Conservation (phyloP, 1,140 invertebrate species). For the Drosophila willistoni region DNA sequence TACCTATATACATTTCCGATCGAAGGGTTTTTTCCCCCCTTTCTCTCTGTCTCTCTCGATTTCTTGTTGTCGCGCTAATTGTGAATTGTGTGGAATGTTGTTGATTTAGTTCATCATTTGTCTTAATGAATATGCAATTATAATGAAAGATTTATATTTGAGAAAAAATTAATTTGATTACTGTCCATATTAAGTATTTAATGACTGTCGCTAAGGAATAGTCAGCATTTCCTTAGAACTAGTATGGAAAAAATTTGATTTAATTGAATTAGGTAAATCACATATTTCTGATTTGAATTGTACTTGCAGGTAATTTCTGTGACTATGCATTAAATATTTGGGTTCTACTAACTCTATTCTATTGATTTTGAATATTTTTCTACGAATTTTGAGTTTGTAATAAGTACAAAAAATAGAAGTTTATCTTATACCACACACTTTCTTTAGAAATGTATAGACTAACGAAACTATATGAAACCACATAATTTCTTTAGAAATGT, state of each 20-base stretch:
- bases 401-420: no score
- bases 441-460: no score
- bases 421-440: no score
- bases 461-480: no score
- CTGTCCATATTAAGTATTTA: slow-evolving; percentile 4
- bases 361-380: no score
- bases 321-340: no score
- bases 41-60: not conserved
- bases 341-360: no score
- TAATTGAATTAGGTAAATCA: no score
- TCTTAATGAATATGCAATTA: slow-evolving; percentile 62
- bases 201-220: not conserved
- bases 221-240: not conserved
- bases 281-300: no score
- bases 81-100: slow-evolving; percentile 67
- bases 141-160: slow-evolving; percentile 36
- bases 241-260: not conserved
- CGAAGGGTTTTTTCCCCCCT: slow-evolving; percentile 53
- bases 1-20: slow-evolving; percentile 8
- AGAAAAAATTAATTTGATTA: not conserved
- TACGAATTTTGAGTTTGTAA: no score
- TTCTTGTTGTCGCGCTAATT: slow-evolving; percentile 43
- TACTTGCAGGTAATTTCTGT: no score
- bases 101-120: slow-evolving; percentile 67
- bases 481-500: no score